Conservation (phyloP, 2,113 vertebrate species). For the Hippolais icterina region DNA sequence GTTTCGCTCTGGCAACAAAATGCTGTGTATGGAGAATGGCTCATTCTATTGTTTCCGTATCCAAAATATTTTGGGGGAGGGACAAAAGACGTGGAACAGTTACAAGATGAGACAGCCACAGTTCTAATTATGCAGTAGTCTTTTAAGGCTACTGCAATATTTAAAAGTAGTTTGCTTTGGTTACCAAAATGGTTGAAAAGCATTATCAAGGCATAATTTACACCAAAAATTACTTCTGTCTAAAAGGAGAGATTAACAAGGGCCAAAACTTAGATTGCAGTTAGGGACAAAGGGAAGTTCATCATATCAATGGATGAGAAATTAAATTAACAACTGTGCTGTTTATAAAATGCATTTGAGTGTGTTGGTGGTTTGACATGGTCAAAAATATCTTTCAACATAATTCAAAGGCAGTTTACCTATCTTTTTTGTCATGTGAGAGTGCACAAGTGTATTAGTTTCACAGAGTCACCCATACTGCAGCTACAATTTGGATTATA, state of each 20-base stretch:
- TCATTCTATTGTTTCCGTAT: conserved; percentile 16
- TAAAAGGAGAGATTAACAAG: not conserved
- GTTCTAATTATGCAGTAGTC: not conserved
- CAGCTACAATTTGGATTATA: not conserved
- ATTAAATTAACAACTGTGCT: not conserved
- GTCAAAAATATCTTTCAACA: not conserved
- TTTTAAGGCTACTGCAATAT: not conserved
- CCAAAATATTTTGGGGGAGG: not conserved
- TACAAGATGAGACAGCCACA: not conserved
- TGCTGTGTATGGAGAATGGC: not conserved
- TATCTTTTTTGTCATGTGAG: not conserved
- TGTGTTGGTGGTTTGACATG: not conserved
- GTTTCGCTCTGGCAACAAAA: not conserved
- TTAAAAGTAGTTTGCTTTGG: not conserved
- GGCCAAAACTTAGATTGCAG: not conserved
- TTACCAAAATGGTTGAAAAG: not conserved
- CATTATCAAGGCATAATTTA: not conserved
- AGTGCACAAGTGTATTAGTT: not conserved
- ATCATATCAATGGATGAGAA: not conserved
- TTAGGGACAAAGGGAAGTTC: not conserved
- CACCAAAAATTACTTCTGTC: not conserved
- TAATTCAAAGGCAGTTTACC: not conserved
- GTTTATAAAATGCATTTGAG: not conserved
- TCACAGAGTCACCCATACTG: not conserved
- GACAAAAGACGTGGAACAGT: not conserved